Evolutionary conservation across 2,797 vertebrate species (phyloP), one percentile per base, ranked within the genome.

Genomic region (Selene dorsalis): DNA sequence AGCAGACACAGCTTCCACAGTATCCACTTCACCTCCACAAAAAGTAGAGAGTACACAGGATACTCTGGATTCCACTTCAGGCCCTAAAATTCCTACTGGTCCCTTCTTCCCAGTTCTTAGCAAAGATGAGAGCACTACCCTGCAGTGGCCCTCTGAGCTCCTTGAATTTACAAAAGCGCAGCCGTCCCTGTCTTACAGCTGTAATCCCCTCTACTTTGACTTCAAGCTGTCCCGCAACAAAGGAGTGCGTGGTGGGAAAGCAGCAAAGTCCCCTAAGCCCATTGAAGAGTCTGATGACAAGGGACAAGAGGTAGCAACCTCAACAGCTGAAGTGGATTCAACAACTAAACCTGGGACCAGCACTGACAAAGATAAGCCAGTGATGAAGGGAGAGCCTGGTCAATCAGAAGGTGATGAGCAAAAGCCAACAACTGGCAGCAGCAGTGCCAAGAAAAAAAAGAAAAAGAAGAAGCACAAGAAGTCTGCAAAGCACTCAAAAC

Each of bases 381-480:
- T 50, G 20, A 38, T 70, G 2, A 94, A 94, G 53, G 90, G 84
- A 28, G 55, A 91, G 26, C 82, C 82, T 12, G 87, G 87, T 24
- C 87, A 91, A 48, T 83, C 90, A 22, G 86, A 90, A 52, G 70
- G 73, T 4, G 95, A 95, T 3, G 83, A 93, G 69, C 88, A 92
- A 65, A 93, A 94, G 69, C 69, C 64, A 6, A 77, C 80, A 16
- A 78, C 81, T 6, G 72, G 90, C 64, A 94, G 89, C 63, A 95
- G 93, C 82, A 93, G 95, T 62, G 63, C 87, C 43, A 94, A 93
- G 87, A 94, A 93, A 16, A 98, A 97, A 71, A 99, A 99, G 89
- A 99, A 98, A 91, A 99, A 98, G 94, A 99, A 98, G 94, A 99
- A 99, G 90, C 97, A 99, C 83, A 98, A 99, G 95, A 99, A 99